Percentiles rank a stretch among this genome's conserved stretches.
These are phyloP conservation scores for Lithodes maja DNA, from an alignment of 2,888 invertebrate genomes.

Conservation along the genomic window DNA sequence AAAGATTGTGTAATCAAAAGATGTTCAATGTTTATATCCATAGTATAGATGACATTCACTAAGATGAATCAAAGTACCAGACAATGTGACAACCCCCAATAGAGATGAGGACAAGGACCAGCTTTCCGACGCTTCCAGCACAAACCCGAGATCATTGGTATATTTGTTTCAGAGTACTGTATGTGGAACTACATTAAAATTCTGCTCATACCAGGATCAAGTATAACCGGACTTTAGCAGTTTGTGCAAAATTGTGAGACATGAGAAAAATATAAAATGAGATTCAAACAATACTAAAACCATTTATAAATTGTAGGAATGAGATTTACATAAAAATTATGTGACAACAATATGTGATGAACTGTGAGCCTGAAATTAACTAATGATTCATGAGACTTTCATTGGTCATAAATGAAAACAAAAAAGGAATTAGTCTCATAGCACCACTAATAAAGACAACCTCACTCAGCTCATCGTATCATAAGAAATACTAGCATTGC, in stretches of 20 bases:
- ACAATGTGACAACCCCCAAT: background rate
- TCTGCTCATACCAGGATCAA: slow-evolving; percentile 35
- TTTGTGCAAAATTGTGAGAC: slow-evolving; percentile 61
- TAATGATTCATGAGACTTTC: slow-evolving; percentile 39
- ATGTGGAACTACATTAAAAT: slow-evolving; percentile 32
- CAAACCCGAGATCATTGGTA: slow-evolving; percentile 56
- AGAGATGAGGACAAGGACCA: slow-evolving; percentile 28
- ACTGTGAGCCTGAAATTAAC: slow-evolving; percentile 38
- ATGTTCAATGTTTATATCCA: too few species aligned
- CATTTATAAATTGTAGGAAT: slow-evolving; percentile 34
- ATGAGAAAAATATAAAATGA: slow-evolving; percentile 34
- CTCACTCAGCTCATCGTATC: slow-evolving; percentile 42
- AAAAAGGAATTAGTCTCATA: slow-evolving; percentile 32
- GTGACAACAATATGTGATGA: slow-evolving; percentile 55
- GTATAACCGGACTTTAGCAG: slow-evolving; percentile 52
- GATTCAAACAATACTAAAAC: slow-evolving; percentile 24
- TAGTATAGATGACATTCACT: too few species aligned
- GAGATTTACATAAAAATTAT: slow-evolving; percentile 51
- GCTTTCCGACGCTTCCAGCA: slow-evolving; percentile 33
- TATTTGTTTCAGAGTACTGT: slow-evolving; percentile 35
- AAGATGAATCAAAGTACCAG: too few species aligned
- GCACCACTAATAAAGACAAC: slow-evolving; percentile 40
- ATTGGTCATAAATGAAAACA: slow-evolving; percentile 12
- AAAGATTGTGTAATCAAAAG: too few species aligned
- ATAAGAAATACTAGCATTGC: slow-evolving; percentile 60